Evolutionary conservation across 2,113 vertebrate genomes (phyloP), one percentile per base, ranked within the genome.

Genomic region (Oophaga pumilio): DNA sequence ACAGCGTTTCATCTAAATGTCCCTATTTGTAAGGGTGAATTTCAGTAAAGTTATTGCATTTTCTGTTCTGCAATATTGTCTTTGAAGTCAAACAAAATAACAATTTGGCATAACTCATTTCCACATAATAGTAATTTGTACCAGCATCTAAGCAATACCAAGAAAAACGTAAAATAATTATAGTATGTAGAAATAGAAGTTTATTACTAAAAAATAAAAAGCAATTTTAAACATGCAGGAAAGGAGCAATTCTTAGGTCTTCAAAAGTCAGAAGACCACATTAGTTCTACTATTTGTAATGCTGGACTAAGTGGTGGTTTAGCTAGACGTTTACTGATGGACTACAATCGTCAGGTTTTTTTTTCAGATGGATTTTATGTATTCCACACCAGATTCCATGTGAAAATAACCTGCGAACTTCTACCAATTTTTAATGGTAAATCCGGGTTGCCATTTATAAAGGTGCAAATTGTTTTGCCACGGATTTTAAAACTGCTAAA

Each of bases 131-230:
- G 20, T 22, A 82, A 43, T 66, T 66, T 66, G 43, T 68, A 64
- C 80, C 80, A 82, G 80, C 60, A 82, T 82, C 33, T 64, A 17
- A 66, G 80, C 60, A 82, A 82, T 82, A 82, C 33, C 59, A 49
- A 64, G 60, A 2, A 7, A 64, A 12, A 66, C 26, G 10, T 82
- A 15, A n/a, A 64, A 64, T 43, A 17, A 24, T 24, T 76, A n/a
- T 59, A 28, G 69, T 60, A 18, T n/a, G 33, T 49, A n/a, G 43
- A 33, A 49, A 15, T 64, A 15, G 11, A 14, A 7, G 20, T 43
- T 81, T 62, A 78, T 60, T 60, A 49, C 64, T 68, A 24, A 24
- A 43, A 43, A 28, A 33, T 49, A 43, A 43, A 69, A 69, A 43
- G 28, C 69, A 9, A 9, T 17, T 69, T 68, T 28, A 68, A 43